Evolutionary conservation across 2,888 invertebrate genomes (phyloP).

Genomic region (Phytoseiulus persimilis): DNA sequence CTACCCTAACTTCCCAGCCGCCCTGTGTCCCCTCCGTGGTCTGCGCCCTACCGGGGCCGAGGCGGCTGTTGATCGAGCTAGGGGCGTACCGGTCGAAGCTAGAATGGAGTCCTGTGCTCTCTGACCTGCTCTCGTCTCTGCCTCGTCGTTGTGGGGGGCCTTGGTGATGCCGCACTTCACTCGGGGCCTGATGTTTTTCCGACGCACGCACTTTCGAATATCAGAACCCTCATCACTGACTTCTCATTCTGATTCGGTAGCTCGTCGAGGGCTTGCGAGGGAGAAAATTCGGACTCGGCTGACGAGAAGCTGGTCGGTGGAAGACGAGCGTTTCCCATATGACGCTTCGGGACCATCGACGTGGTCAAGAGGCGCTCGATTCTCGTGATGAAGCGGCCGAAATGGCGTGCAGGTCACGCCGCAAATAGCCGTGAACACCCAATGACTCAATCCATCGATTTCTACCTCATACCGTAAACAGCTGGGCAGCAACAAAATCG

Average conservation of each 20-base stretch:
- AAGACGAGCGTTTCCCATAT: neutral
- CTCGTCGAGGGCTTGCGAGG: too few relatives aligned
- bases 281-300: too few relatives aligned
- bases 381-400: neutral
- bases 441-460: constrained; percentile 5
- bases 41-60: neutral
- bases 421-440: neutral
- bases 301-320: too few relatives aligned
- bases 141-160: neutral
- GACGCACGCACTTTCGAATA: too few relatives aligned
- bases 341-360: neutral
- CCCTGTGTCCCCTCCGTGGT: neutral
- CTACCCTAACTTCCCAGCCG: neutral
- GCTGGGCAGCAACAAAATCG: neutral
- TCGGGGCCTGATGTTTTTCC: too few relatives aligned
- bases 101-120: neutral
- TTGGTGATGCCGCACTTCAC: neutral
- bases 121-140: neutral
- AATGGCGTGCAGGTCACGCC: neutral
- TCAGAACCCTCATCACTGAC: too few relatives aligned
- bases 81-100: neutral
- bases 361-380: neutral
- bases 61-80: neutral
- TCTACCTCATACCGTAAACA: neutral
- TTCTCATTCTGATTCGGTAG: too few relatives aligned